phyloP scores from a whole-genome alignment of 1,140 invertebrate species.

The Plodia interpunctella region DNA sequence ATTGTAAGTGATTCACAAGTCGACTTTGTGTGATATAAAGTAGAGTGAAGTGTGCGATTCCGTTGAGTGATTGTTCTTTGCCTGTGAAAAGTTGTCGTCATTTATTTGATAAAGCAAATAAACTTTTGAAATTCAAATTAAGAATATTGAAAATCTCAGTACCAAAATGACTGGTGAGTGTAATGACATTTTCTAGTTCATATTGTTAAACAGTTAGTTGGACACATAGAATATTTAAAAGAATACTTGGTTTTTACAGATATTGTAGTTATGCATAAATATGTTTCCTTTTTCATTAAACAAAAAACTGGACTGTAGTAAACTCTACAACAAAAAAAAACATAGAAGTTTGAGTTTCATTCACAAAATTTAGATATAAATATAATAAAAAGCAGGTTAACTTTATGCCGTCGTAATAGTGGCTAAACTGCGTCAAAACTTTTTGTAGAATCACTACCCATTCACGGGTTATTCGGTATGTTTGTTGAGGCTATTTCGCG shows the following conservation, averaged over 20 bases:
- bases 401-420: no score
- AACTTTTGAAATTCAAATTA: background rate
- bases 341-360: conserved; percentile 21
- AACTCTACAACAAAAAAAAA: background rate
- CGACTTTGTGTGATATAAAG: background rate
- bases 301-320: background rate
- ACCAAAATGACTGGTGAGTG: background rate
- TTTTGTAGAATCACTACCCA: conserved; percentile 21
- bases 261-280: no score
- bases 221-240: no score
- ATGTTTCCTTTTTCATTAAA: no score
- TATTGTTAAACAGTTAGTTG: no score
- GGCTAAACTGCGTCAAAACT: no score
- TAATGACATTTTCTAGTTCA: no score
- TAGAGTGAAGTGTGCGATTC: background rate
- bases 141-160: background rate
- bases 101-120: background rate
- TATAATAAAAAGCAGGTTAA: no score
- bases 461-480: conserved; percentile 40
- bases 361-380: conserved; percentile 23
- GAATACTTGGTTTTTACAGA: no score
- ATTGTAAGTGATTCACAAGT: background rate
- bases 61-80: background rate
- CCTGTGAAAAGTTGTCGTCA: background rate
- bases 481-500: conserved; percentile 64